A percentile compares a stretch with the other conserved stretches of the same genome.
Evolutionary conservation across 2,797 vertebrate species (phyloP).

Genomic region (Taeniopygia guttata): DNA sequence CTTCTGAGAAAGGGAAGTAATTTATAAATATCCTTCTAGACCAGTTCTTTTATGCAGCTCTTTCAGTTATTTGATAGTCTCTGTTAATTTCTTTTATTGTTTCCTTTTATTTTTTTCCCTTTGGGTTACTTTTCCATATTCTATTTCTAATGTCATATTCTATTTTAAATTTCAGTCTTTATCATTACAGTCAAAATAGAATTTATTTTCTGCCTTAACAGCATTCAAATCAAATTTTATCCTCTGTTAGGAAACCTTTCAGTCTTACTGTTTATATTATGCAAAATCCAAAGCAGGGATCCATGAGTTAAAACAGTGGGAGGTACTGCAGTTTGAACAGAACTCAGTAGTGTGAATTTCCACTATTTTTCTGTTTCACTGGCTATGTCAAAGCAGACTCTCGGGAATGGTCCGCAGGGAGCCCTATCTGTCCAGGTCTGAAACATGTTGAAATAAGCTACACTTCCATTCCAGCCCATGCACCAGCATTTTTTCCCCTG

Average conservation of each 20-base stretch:
- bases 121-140: background rate
- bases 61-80: background rate
- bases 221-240: background rate
- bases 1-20: constrained; percentile 6
- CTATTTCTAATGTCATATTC: background rate
- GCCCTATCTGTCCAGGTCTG: background rate
- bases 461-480: background rate
- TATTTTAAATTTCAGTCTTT: background rate
- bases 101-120: background rate
- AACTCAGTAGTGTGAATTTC: background rate
- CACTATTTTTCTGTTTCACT: background rate
- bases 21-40: constrained; percentile 12
- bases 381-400: background rate
- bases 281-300: background rate
- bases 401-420: background rate
- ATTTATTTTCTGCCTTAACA: background rate
- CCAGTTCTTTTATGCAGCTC: background rate
- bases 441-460: background rate
- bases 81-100: constrained; percentile 32
- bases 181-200: background rate
- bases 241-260: background rate
- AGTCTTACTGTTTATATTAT: background rate
- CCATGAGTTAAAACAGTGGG: background rate
- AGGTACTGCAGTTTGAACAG: background rate
- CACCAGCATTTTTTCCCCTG: background rate